Evolutionary conservation across 1,140 invertebrate genomes (phyloP).

Genomic region (Drosophila jambulina): DNA sequence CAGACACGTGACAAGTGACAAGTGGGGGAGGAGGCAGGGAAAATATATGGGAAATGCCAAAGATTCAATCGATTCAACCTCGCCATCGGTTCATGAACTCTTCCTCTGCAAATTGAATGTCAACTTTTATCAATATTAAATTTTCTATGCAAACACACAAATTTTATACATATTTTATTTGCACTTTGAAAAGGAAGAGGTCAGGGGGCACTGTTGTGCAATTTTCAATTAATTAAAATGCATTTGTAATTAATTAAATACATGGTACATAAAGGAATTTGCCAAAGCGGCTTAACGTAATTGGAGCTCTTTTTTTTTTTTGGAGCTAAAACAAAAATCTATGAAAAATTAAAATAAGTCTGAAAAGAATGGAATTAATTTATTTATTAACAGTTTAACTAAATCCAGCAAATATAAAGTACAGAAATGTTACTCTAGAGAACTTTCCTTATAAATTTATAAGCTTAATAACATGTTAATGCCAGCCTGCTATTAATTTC

Average conservation of each 20-base stretch:
- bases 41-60: slow-evolving; percentile 11
- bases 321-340: slow-evolving; percentile 1
- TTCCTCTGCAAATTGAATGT: slow-evolving; percentile 22
- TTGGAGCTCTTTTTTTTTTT: slow-evolving; percentile 8
- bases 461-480: background rate
- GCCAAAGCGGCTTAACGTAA: slow-evolving; percentile 4
- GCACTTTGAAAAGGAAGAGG: background rate
- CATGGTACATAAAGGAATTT: slow-evolving; percentile 5
- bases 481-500: background rate
- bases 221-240: slow-evolving; percentile 57
- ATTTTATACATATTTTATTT: slow-evolving; percentile 18
- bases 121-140: slow-evolving; percentile 39
- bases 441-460: background rate
- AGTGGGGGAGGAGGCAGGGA: background rate
- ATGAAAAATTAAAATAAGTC: background rate
- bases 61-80: slow-evolving; percentile 9
- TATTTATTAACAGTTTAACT: background rate
- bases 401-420: background rate
- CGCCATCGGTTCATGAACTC: slow-evolving; percentile 1
- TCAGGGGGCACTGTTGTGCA: background rate
- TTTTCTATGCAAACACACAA: slow-evolving; percentile 29
- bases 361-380: background rate
- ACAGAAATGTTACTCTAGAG: background rate
- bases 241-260: slow-evolving; percentile 46
- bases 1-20: slow-evolving; percentile 13